These are phyloP conservation scores for Cairina moschata DNA, from an alignment of 2,113 vertebrate genomes.

Conservation along the genomic window DNA sequence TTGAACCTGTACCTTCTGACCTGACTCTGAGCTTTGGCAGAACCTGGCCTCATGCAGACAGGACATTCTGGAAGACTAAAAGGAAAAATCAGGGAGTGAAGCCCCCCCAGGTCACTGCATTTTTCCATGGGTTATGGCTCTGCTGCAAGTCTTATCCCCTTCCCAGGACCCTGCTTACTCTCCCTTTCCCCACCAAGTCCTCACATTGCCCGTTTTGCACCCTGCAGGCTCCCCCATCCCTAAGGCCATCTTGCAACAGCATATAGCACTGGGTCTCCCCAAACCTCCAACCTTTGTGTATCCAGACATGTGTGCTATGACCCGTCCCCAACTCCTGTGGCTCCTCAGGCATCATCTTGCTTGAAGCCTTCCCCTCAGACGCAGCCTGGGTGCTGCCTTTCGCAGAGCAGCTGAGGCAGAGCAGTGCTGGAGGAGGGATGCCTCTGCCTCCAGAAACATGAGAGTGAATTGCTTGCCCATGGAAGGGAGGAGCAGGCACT, in stretches of 20 bases:
- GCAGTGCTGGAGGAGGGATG: accelerated
- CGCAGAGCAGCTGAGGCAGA: background rate
- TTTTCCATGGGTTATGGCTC: background rate
- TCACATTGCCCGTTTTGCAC: background rate
- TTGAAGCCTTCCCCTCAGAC: background rate
- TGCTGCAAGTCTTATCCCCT: background rate
- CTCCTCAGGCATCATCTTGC: background rate
- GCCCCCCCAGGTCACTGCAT: background rate
- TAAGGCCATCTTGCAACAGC: background rate
- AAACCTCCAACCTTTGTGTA: background rate
- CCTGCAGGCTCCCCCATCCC: background rate
- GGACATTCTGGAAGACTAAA: background rate
- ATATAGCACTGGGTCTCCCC: background rate
- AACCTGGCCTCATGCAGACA: background rate
- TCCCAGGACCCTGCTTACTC: accelerated
- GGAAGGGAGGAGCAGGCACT: background rate
- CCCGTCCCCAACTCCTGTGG: background rate
- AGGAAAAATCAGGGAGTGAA: background rate
- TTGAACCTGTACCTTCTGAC: background rate
- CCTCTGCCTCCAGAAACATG: background rate
- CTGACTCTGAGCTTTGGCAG: background rate
- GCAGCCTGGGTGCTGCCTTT: background rate
- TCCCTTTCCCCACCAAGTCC: background rate
- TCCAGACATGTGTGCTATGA: background rate
- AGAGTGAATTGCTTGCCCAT: background rate